Evolutionary conservation across 37 sponge, comb jelly and placozoan genomes (phyloP).

Genomic region (Cliona cf. orientalis): DNA sequence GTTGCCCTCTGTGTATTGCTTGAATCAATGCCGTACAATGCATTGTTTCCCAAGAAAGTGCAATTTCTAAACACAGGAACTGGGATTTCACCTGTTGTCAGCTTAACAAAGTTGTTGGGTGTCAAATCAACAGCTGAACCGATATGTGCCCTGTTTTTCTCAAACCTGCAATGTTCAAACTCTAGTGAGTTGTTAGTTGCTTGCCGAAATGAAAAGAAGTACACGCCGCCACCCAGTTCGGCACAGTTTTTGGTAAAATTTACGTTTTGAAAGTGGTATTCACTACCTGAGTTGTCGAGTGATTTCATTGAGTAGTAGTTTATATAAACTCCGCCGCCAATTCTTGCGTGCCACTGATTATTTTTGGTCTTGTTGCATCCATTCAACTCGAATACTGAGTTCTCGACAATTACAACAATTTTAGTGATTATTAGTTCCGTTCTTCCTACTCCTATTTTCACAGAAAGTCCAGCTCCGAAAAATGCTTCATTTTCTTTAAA

Average conservation of each 20-base stretch:
- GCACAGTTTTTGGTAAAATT: no score
- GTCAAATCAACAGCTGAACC: conserved; percentile 43
- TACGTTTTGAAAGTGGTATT: no score
- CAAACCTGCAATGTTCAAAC: conserved; percentile 22
- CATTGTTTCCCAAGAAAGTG: neutral
- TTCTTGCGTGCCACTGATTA: no score
- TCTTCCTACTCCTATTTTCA: conserved; percentile 1
- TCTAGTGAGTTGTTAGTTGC: no score
- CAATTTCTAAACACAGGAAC: neutral
- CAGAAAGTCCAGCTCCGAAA: conserved; percentile 26
- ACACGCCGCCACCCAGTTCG: no score
- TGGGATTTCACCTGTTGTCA: neutral
- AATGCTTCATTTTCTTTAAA: conserved; percentile 8
- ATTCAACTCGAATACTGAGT: conserved; percentile 6
- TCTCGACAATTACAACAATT: neutral
- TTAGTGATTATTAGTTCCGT: conserved; percentile 1
- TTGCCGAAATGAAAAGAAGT: no score
- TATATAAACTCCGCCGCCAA: neutral
- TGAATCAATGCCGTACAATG: neutral
- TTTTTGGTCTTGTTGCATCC: conserved; percentile 3
- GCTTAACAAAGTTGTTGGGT: neutral
- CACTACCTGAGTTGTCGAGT: no score
- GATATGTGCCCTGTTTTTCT: conserved; percentile 15
- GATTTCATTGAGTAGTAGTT: no score
- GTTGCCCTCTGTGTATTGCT: neutral